A percentile compares a stretch with the other conserved stretches of the same genome.
These are phyloP conservation scores for Leistus spinibarbis DNA, from an alignment of 2,888 invertebrate species.

Conservation along the genomic window DNA sequence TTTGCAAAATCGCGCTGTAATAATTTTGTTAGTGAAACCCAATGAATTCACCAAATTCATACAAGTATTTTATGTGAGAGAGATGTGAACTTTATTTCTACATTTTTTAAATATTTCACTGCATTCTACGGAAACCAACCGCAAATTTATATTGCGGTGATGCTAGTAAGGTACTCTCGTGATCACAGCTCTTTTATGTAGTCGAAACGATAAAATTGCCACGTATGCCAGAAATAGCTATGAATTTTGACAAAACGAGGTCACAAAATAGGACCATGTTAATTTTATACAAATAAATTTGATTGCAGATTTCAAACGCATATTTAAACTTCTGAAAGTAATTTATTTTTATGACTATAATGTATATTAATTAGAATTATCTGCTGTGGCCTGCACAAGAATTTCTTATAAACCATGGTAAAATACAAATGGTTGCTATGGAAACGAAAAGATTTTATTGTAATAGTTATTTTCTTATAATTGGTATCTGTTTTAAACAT, in stretches of 20 bases:
- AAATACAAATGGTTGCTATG: too few relatives aligned
- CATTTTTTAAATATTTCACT: background rate
- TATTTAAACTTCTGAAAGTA: too few relatives aligned
- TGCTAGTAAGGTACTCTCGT: background rate
- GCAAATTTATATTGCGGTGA: too few relatives aligned
- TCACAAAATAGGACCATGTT: background rate
- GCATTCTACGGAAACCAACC: background rate
- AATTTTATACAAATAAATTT: background rate
- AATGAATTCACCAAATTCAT: background rate
- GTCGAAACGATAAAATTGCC: background rate
- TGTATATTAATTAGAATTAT: too few relatives aligned
- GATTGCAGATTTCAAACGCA: too few relatives aligned
- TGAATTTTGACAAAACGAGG: background rate
- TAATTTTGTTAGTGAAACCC: background rate
- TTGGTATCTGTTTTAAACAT: too few relatives aligned
- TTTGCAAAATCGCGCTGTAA: background rate
- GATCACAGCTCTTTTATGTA: background rate
- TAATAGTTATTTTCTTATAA: too few relatives aligned
- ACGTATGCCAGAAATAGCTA: background rate
- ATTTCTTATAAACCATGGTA: too few relatives aligned
- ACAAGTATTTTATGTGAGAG: background rate
- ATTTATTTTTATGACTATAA: too few relatives aligned
- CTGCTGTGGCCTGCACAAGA: too few relatives aligned
- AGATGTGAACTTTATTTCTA: background rate
- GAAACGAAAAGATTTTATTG: too few relatives aligned